These are phyloP conservation scores for Dromiciops gliroides DNA, from an alignment of 2,113 vertebrate genomes.

Conservation along the genomic window DNA sequence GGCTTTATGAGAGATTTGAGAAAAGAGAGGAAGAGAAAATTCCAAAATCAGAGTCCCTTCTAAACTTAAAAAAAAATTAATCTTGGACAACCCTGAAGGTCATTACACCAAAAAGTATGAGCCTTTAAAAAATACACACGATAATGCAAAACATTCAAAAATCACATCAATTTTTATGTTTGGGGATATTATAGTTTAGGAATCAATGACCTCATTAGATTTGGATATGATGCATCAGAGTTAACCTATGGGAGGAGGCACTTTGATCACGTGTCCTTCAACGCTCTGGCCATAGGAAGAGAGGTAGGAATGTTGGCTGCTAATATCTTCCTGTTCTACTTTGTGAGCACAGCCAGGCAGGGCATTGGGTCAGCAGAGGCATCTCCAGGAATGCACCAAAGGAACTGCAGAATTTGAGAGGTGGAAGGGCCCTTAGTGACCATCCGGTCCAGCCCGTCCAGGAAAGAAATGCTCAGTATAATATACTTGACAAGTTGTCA, in stretches of 20 bases:
- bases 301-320: not conserved
- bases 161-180: not conserved
- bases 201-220: not conserved
- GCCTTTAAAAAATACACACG: not conserved
- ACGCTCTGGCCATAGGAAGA: not conserved
- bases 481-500: not conserved
- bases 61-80: not conserved
- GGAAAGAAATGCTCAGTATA: not conserved
- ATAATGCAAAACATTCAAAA: not conserved
- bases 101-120: not conserved
- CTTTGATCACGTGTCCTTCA: not conserved
- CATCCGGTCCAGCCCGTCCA: not conserved
- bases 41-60: not conserved
- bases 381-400: not conserved
- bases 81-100: not conserved
- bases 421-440: not conserved
- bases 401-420: not conserved
- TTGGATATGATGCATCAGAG: not conserved
- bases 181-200: not conserved
- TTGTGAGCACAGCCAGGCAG: not conserved
- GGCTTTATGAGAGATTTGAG: not conserved
- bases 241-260: not conserved
- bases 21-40: not conserved
- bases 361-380: accelerated
- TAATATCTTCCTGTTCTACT: not conserved